Evolutionary conservation across 2,797 vertebrate species (phyloP).

Genomic region (Hozukius guyotensis): DNA sequence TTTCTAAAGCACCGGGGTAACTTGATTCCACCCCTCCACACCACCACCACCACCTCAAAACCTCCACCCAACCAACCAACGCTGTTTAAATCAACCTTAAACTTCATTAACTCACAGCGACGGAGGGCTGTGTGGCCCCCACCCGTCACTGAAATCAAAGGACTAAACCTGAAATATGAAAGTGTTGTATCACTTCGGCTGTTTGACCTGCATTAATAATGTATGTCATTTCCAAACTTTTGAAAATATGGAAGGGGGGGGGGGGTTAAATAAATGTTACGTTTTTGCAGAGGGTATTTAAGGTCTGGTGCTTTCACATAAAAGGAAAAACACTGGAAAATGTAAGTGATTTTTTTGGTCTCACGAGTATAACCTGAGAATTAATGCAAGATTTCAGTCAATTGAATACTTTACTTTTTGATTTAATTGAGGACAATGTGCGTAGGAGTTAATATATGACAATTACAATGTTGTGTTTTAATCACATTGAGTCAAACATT

Average conservation of each 20-base stretch:
- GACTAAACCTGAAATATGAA: neutral
- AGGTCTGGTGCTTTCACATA: neutral
- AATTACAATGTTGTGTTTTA: neutral
- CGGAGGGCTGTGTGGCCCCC: neutral
- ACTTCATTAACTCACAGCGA: slow-evolving; percentile 7
- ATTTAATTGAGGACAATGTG: neutral
- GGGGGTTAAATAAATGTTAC: neutral
- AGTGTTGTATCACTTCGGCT: neutral
- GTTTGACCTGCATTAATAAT: neutral
- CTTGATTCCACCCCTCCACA: slow-evolving; percentile 12
- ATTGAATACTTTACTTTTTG: neutral
- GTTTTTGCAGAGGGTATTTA: neutral
- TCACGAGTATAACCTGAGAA: neutral
- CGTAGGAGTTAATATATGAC: neutral
- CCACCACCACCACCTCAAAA: neutral
- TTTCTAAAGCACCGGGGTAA: slow-evolving; percentile 40
- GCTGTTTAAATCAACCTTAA: slow-evolving; percentile 35
- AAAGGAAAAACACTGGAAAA: neutral
- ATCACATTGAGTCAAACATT: neutral
- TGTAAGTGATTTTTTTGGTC: neutral
- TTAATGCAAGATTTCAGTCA: neutral
- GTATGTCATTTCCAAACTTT: neutral
- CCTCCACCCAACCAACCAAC: neutral
- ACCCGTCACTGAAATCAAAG: neutral
- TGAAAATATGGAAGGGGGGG: neutral